Base-by-base conservation (phyloP, 1,140 invertebrate genomes). In the Paraescarpia echinospica region DNA sequence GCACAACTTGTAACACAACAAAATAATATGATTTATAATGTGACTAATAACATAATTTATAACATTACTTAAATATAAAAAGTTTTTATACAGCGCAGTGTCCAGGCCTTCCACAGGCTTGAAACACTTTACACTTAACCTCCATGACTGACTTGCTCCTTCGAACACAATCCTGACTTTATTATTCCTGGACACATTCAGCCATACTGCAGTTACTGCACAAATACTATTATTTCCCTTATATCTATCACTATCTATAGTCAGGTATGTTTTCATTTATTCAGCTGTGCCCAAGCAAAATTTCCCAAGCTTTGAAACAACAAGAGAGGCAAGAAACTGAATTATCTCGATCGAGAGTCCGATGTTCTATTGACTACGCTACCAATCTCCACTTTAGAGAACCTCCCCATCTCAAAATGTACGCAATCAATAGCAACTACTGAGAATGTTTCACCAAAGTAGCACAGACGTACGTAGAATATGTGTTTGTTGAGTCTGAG, bases 401-500 rank as follows among this genome's bases (percentile, higher is more conserved):
- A 6, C 12, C 41, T 41, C 41, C 41, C 4, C 41, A 41, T 41
- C 12, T 41, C 41, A 18, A 77, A 77, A 77, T 77, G 22, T 18
- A 18, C 0, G 14, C 59, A 77, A 2, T 18, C 2, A 2, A 77
- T 27, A 27, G 59, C 9, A 77, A 77, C 59, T 18, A 27, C 12
- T 14, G 27, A 77, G n/a, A 14, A 18, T 14, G 34, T 18, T 27
- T 91, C 18, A 27, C 14, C 12, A 41, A 5, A 18, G 2, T 41
- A 22, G n/a, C 27, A 92, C 92, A 89, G 27, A 93, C 98, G 97
- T 96, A 98, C 98, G 96, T 99, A 99, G 96, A 98, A 98, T 41
- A 99, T 96, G 94, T 98, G 98, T 96, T 98, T 99, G 95, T 99
- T 99, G 93, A 98, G 97, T 94, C 97, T 97, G 93, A 97, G 97